Base-by-base conservation (phyloP, 2,888 invertebrate species). In the Trachelus troglodyta region DNA sequence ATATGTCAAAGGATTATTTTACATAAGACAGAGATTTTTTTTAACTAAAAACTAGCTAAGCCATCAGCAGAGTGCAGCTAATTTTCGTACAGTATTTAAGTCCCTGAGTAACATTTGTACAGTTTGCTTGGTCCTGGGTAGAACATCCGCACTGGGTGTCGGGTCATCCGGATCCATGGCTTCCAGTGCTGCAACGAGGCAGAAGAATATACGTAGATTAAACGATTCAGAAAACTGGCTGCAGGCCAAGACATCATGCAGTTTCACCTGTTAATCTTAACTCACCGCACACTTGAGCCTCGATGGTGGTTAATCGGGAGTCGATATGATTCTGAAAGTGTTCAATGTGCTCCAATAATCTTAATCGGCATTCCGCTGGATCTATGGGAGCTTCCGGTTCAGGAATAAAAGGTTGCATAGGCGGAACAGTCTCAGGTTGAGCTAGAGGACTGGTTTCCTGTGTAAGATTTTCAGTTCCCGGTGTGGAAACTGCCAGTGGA, bases 351-450 rank as follows among this genome's bases (percentile, higher is more conserved):
- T 95, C 95, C 82, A 97, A 92, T 75, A 98, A 92, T 77, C 96
- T 94, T 86, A 95, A 93, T 83, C 96, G 94, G 85, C 97, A 97
- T 89, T 95, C 96, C 74, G 94, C 93, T 74, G 95, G 94, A 91
- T 97, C 96, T 78, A 97, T 97, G 3, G 96, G 95, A 15, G 96
- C 96, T 90, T 97, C 97, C 0, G 97, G 97, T 90, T 95, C 94
- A 15, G 97, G 97, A 82, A 94, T 94, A 75, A 90, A 88, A 33
- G 91, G 89, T 77, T 89, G 90, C 40, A 85, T 78, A 3, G 87
- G 87, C 31, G 33, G 12, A 33, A 30, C 11, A 12, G n/a, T 12
- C 4, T 69, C 69, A 12, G 69, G 69, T 6, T 75, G 68, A 23
- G 33, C 30, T 0, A 75, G 35, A 71, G 31, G 23, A 34, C 71